A percentile compares a stretch with the other conserved stretches of the same genome.
Conservation (phyloP, 2,888 invertebrate genomes). For the Parnassius orleans region DNA sequence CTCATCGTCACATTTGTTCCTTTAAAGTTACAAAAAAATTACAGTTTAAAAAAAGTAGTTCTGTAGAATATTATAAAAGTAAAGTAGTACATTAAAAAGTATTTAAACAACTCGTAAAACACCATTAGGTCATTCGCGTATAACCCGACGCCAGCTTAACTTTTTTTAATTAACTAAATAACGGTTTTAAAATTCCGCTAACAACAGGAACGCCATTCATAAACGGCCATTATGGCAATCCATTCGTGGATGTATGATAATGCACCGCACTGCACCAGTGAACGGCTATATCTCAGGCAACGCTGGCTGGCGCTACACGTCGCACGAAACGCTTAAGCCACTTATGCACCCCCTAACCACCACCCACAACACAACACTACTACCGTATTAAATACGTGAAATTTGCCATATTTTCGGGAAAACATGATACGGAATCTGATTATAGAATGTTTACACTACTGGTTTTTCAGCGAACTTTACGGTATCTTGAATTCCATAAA, state of each 20-base stretch:
- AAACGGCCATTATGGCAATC: constrained; percentile 23
- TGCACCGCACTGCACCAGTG: constrained; percentile 14
- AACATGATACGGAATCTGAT: constrained; percentile 13
- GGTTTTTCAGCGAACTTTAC: constrained; percentile 4
- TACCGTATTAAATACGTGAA: constrained; percentile 8
- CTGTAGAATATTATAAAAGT: too few species aligned
- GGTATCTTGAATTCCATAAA: constrained; percentile 16
- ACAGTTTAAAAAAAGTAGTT: too few species aligned
- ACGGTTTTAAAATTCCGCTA: constrained; percentile 22
- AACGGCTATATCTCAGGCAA: constrained; percentile 10
- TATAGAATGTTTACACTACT: constrained; percentile 12
- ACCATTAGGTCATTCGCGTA: constrained; percentile 10
- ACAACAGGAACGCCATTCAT: constrained; percentile 22
- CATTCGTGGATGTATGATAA: constrained; percentile 23
- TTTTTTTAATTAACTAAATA: constrained; percentile 24
- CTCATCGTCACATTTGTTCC: too few species aligned
- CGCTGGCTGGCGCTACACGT: not conserved
- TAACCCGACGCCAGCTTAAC: constrained; percentile 10
- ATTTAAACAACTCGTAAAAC: not conserved
- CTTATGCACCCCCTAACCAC: constrained; percentile 18
- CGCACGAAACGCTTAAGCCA: constrained; percentile 20
- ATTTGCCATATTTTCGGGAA: constrained; percentile 20
- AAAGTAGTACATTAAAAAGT: too few species aligned
- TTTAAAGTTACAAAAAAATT: too few species aligned
- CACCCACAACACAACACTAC: constrained; percentile 6